Evolutionary conservation across 2,797 vertebrate genomes (phyloP), one percentile per base, ranked within the genome.

Genomic region (Acanthiza pusilla): DNA sequence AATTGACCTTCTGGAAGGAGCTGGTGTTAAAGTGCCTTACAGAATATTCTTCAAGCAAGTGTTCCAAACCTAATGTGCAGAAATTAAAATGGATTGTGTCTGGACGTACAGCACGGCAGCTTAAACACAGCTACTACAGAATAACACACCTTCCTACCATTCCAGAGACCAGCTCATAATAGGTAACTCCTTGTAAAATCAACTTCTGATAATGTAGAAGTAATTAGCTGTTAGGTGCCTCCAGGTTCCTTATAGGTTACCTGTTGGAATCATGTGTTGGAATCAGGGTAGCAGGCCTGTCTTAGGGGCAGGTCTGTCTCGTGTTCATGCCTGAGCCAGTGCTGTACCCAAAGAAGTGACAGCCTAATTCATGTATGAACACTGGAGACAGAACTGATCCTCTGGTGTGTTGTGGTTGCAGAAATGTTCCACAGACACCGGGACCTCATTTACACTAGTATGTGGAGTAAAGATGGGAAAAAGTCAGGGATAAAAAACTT

Each of bases 1-100:
- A 99, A 88, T 84, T 99, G 96, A 97, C 98, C 63, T 98, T 98
- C 91, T 98, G 99, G 97, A 98, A 98, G 75, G 99, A 99, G 95
- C 94, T 99, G 11, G 98, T 99, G 67, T 98, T 98, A 5, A 99
- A 99, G 97, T 99, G 99, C 97, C 98, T 99, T 96, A 97, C 94
- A 36, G 99, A 99, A 93, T 99, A 99, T 62, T 98, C 99, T 73
- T 98, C 98, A n/a, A 98, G 98, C 94, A 99, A 98, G 94, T 99
- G 98, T 97, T 98, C 98, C 79, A 99, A 98, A 97, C 99, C 99
- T 7, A 99, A 98, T 54, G 91, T 97, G 86, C 99, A 99, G 97
- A 99, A 99, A 96, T 96, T 99, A 57, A 99, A 99, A 91, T 99
- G 99, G 99, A 98, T 98, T 72, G 99, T 99, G 90, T 99, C 99